Evolutionary conservation across 1,140 invertebrate genomes (phyloP), one percentile per base, ranked within the genome.

Genomic region (Drosophila kohkoa): DNA sequence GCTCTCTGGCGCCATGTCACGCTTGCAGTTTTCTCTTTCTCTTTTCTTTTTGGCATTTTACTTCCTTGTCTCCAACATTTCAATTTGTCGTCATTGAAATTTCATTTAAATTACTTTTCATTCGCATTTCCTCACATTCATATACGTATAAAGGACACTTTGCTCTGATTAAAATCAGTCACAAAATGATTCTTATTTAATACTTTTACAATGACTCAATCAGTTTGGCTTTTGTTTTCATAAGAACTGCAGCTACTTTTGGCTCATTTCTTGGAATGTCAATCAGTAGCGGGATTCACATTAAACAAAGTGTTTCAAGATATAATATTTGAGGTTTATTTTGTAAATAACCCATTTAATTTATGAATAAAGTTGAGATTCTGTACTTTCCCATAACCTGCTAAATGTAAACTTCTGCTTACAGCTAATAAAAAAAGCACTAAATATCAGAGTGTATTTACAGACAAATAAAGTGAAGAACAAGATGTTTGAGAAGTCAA

Each of bases 41-140:
- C 5, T 8, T 32, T 32, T 32, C 30, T 32, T 32, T 38, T 38
- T 25, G 20, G 35, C 35, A 25, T 16, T 8, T 43, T 10, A 11
- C 6, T 28, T 25, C 41, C 57, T 49, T 11, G 38, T 45, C 45
- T 67, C 45, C 15, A 25, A 69, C 52, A 63, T 49, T 72, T 51
- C 41, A 62, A 62, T 59, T 60, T 16, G 48, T 28, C 55, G 59
- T 62, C 70, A 79, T 72, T 72, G 52, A 57, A 28, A 79, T 79
- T 76, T 71, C 48, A 68, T 82, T 82, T 54, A 79, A 64, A 79
- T 82, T 30, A 54, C 67, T 46, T 35, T 72, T 46, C 20, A 25
- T 28, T 25, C 41, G 11, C 16, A 30, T 52, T 52, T 52, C 3
- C 51, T 54, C n/a, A 35, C 30, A 1, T 52, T 51, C 16, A 20